Percentiles rank a stretch among this genome's conserved stretches.
Conservation (phyloP, 2,113 vertebrate species). For the Pseudopipra pipra region DNA sequence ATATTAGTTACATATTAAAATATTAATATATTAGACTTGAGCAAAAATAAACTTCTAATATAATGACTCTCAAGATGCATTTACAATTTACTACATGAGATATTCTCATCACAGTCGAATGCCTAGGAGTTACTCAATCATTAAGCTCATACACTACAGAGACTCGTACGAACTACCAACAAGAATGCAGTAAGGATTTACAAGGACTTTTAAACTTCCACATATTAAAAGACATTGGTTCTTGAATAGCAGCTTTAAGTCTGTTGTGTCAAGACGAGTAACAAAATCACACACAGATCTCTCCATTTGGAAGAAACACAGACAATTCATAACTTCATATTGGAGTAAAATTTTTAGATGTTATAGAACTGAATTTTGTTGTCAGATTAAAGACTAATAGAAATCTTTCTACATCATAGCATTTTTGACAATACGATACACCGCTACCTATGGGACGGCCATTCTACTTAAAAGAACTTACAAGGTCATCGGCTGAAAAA, state of each 20-base stretch:
- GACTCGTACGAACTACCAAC: neutral
- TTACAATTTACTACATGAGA: neutral
- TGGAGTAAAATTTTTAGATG: neutral
- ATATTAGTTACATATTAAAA: neutral
- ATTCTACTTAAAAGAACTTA: neutral
- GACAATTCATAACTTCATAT: neutral
- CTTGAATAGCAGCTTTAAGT: neutral
- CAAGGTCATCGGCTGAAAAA: neutral
- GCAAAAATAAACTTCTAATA: neutral
- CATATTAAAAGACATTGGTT: neutral
- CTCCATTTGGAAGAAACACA: neutral
- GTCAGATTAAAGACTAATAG: neutral
- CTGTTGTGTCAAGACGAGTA: neutral
- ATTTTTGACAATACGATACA: neutral
- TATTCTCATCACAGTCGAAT: neutral
- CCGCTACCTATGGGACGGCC: neutral
- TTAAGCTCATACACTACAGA: neutral
- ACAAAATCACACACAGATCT: neutral
- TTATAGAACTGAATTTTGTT: neutral
- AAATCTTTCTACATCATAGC: neutral
- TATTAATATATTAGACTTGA: neutral
- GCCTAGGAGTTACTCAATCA: neutral
- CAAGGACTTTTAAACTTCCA: neutral
- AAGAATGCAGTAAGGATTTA: neutral
- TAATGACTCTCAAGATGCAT: neutral